Base-by-base conservation (phyloP, 1,140 invertebrate genomes). In the Drosophila quadrilineata region DNA sequence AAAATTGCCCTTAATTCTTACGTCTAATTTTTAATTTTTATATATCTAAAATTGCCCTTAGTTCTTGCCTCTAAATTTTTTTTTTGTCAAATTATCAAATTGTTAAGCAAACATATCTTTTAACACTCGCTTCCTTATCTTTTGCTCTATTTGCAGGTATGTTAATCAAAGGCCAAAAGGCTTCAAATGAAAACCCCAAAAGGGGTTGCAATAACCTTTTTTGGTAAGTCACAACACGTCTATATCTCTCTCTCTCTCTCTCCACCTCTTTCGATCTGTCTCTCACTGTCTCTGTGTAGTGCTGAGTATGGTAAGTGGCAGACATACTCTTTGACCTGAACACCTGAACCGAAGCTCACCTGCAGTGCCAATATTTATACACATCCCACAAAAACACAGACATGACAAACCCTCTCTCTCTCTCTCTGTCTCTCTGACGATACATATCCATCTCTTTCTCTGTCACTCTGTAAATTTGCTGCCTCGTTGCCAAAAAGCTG, bases 331-430 rank as follows among this genome's bases (percentile, higher is more conserved):
- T 26, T 66, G 56, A 66, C 63, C 63, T 46, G 6, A 10, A 43
- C 17, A 45, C 41, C 21, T 9, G 48, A 57, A 43, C 52, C 29
- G 40, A 56, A 46, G n/a, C 21, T 66, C 72, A 84, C 77, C 76
- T 80, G 76, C 72, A 72, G 57, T 58, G 68, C 19, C 77, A 80
- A 80, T 80, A 72, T 80, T 84, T 84, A 72, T 50, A 75, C 63
- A 68, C 59, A n/a, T n/a, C n/a, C 41, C 68, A 28, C 38, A 12
- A 35, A 16, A 35, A 50, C 49, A 45, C 36, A 45, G 36, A 24
- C 54, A 38, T 24, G 50, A 65, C 59, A 75, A 49, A 75, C 48
- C 49, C 35, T 53, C 22, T 59, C 22, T 14, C 49, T 41, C 43
- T 35, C 29, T 33, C 24, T 29, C n/a, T n/a, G n/a, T n/a, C 26